Evolutionary conservation across 2,113 vertebrate genomes (phyloP), one percentile per base, ranked within the genome.

Genomic region (Rissa tridactyla): DNA sequence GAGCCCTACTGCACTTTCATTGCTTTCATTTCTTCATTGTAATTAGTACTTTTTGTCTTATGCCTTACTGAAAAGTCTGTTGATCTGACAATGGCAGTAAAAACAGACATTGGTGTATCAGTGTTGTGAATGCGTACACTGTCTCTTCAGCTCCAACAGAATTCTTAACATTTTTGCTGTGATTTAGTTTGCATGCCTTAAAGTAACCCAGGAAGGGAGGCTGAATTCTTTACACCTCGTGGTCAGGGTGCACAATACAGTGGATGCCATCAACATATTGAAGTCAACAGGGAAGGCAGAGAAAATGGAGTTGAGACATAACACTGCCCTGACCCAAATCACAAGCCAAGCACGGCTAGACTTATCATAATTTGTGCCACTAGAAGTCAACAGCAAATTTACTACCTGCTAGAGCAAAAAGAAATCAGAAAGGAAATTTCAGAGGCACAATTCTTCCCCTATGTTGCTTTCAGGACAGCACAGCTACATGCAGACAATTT

Each of bases 301-400:
- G 20, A 66, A 91, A 82, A 71, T 32, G 21, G 51, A 88, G 9
- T 6, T 46, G 69, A 86, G 18, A 15, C 11, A 19, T 34, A 80
- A 27, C 32, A 15, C 15, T 0, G 0, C 44, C 36, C 61, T 87
- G 61, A 87, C 82, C 44, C 62, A 85, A 89, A 51, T 83, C 42
- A 55, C 83, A 60, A 89, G 52, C 22, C 42, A 64, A 75, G 38
- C 11, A 42, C 3, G 3, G 51, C 47, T 79, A 81, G 78, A 77
- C 55, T 75, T 71, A 34, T 30, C 42, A 27, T 82, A 77, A 68
- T 78, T 88, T 78, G 55, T 86, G 64, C 58, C 40, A 23, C 34
- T 58, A 64, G 77, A 87, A n/a, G 42, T 83, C 83, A 96, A 47
- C 20, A 47, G 32, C 14, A 94, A 86, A 95, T 92, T 76, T 87